Evolutionary conservation across 2,113 vertebrate species (phyloP).

Genomic region (Cynoglossus semilaevis): DNA sequence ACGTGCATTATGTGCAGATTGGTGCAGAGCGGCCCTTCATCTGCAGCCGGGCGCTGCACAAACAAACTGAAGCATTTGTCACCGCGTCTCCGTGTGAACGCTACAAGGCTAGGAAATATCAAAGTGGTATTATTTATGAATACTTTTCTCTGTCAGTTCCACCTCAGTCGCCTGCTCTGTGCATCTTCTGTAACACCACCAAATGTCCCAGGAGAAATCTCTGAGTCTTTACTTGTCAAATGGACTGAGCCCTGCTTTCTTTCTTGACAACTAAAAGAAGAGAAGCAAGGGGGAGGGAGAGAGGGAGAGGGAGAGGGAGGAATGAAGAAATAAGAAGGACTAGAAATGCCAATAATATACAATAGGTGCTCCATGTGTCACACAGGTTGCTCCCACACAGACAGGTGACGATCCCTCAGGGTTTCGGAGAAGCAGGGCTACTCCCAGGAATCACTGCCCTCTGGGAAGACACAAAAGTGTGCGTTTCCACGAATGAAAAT

Average conservation of each 20-base stretch:
- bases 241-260: conserved; percentile 28
- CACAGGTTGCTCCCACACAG: too few species aligned
- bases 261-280: conserved; percentile 34
- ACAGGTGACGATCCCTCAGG: too few species aligned
- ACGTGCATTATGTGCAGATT: conserved; percentile 58
- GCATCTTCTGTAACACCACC: conserved; percentile 9
- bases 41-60: conserved; percentile 32
- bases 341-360: too few species aligned
- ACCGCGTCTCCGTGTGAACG: conserved; percentile 35
- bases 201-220: conserved; percentile 11
- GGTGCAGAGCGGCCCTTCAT: conserved; percentile 34
- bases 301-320: conserved; percentile 7
- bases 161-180: background rate
- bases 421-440: too few species aligned
- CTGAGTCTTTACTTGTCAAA: conserved; percentile 22
- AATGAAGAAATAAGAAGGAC: too few species aligned
- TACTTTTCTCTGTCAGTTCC: conserved; percentile 9
- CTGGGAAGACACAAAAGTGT: too few species aligned
- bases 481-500: too few species aligned
- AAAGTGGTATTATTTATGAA: conserved; percentile 38
- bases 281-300: background rate
- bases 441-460: too few species aligned
- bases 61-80: conserved; percentile 54
- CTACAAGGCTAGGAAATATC: conserved; percentile 16
- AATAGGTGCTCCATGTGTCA: background rate